These are phyloP conservation scores for Pinna nobilis DNA, from an alignment of 1,140 invertebrate genomes.

Conservation along the genomic window DNA sequence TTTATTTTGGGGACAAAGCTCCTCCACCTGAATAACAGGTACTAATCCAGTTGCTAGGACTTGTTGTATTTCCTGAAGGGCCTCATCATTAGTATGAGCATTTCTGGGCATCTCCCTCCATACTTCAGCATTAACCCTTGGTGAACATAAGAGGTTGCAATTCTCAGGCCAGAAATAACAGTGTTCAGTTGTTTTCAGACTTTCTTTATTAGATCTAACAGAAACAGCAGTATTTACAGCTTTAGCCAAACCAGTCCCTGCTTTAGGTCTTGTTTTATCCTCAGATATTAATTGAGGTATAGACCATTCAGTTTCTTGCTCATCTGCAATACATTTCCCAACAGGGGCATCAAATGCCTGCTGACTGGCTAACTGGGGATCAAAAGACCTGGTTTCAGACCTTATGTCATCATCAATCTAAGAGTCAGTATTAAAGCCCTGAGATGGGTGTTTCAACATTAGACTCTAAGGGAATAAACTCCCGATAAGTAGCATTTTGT, in stretches of 20 bases:
- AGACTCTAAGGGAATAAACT: no score
- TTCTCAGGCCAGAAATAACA: not conserved
- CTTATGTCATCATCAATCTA: no score
- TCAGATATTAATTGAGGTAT: not conserved
- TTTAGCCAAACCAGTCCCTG: conserved; percentile 2
- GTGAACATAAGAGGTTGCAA: not conserved
- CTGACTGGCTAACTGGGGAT: no score
- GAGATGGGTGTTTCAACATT: no score
- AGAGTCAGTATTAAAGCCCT: no score
- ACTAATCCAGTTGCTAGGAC: not conserved
- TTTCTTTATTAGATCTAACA: not conserved
- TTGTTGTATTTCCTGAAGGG: not conserved
- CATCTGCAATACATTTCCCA: no score
- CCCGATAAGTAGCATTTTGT: no score
- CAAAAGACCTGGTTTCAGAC: no score
- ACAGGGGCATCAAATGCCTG: no score
- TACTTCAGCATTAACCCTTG: not conserved
- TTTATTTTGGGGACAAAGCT: not conserved
- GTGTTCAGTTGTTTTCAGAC: not conserved
- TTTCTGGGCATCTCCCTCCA: not conserved
- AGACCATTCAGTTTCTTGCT: conserved; percentile 9
- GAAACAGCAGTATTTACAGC: conserved; percentile 8
- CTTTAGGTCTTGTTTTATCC: conserved; percentile 9
- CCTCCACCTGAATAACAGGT: not conserved
- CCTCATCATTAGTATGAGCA: not conserved